phyloP scores from a whole-genome alignment of 2,113 vertebrate genomes.

The Potamarius usumacintae region DNA sequence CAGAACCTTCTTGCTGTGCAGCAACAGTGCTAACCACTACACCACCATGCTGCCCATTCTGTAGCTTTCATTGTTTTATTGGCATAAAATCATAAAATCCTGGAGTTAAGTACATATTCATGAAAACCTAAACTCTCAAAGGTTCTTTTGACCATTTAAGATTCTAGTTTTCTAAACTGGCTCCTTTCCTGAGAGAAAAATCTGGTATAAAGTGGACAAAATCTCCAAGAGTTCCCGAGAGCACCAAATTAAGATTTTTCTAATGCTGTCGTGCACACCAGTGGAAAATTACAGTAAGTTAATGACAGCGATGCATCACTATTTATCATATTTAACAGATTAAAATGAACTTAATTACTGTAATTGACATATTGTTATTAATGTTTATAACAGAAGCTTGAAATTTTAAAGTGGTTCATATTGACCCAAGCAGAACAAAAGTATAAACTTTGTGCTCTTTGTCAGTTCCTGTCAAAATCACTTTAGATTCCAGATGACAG shows the following conservation, averaged over 20 bases:
- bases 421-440: neutral
- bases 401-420: neutral
- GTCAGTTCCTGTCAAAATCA: conserved; percentile 8
- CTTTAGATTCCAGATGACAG: neutral
- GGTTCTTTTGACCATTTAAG: neutral
- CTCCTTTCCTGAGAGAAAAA: neutral
- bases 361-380: neutral
- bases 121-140: neutral
- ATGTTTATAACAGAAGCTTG: neutral
- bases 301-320: neutral
- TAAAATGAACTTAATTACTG: neutral
- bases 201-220: neutral
- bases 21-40: too few species aligned
- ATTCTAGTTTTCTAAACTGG: neutral
- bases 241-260: neutral
- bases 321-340: neutral
- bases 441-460: conserved; percentile 10
- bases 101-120: neutral
- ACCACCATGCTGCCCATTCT: neutral
- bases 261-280: neutral
- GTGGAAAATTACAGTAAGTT: neutral
- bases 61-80: neutral
- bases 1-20: too few species aligned
- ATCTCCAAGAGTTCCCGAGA: neutral
- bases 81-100: neutral